These are phyloP conservation scores for Drymodes brunneopygia DNA, from an alignment of 2,113 vertebrate genomes.

Conservation along the genomic window DNA sequence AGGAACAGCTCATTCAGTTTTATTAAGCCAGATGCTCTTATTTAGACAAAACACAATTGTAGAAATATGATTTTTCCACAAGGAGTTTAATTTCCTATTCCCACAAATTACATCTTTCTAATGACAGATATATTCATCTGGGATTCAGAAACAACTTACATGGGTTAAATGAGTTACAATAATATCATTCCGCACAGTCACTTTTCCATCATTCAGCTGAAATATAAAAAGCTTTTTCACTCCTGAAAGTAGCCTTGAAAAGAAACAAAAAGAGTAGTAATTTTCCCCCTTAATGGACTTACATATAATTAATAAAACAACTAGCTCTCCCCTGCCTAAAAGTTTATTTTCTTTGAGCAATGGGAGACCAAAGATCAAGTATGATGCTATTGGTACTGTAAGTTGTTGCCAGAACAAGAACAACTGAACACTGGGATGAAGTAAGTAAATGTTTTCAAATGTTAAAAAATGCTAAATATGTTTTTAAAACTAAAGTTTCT, in stretches of 20 bases:
- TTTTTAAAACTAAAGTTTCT: not conserved
- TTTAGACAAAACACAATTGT: not conserved
- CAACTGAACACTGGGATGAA: not conserved
- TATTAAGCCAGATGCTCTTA: not conserved
- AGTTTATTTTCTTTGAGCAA: not conserved
- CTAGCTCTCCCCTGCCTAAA: not conserved
- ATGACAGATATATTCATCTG: not conserved
- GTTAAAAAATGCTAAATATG: no score
- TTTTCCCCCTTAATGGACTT: not conserved
- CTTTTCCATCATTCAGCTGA: slow-evolving; percentile 89
- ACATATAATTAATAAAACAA: not conserved
- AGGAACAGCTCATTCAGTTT: not conserved
- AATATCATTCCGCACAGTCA: slow-evolving; percentile 88
- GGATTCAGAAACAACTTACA: slow-evolving; percentile 73
- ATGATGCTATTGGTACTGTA: fast-evolving
- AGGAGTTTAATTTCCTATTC: not conserved
- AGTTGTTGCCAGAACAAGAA: not conserved
- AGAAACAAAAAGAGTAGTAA: not conserved
- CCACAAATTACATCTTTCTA: not conserved
- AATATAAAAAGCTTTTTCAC: slow-evolving; percentile 96
- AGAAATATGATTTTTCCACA: not conserved
- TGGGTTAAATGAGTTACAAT: slow-evolving; percentile 93
- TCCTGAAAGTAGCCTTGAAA: slow-evolving; percentile 92
- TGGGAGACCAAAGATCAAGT: not conserved
- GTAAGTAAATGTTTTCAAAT: no score